Evolutionary conservation across 2,113 vertebrate species (phyloP).

Genomic region (Gobio gobio): DNA sequence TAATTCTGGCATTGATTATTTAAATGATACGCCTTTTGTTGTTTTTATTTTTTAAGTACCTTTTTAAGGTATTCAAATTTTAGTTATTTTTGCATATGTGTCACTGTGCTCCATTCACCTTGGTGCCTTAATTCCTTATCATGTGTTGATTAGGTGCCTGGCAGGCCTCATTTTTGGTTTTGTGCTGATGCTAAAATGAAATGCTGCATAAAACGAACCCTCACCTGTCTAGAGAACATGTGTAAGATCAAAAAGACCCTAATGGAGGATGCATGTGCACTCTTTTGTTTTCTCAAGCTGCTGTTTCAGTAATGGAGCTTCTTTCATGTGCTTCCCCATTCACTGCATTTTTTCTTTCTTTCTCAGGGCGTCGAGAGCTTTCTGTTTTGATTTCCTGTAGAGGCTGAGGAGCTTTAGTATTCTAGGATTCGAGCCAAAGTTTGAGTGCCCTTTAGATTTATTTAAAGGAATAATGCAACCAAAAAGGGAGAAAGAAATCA

Average conservation of each 20-base stretch:
- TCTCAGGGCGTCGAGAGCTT: neutral
- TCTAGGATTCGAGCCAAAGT: neutral
- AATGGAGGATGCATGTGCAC: slow-evolving; percentile 21
- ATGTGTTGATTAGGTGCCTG: neutral
- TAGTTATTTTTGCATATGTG: neutral
- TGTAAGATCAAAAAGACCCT: slow-evolving; percentile 38
- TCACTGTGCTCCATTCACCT: neutral
- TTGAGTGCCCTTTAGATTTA: slow-evolving; percentile 49
- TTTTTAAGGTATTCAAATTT: neutral
- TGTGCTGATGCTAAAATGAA: slow-evolving; percentile 5
- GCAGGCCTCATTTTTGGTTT: slow-evolving; percentile 2
- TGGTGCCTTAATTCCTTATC: slow-evolving; percentile 12
- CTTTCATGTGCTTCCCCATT: slow-evolving; percentile 39
- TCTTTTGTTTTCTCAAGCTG: slow-evolving; percentile 33
- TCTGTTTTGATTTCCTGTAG: slow-evolving; percentile 5
- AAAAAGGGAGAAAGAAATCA: neutral
- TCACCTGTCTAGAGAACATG: neutral
- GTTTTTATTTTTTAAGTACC: neutral
- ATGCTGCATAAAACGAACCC: neutral
- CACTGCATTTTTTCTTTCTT: neutral
- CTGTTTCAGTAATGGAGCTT: slow-evolving; percentile 12
- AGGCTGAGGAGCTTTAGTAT: neutral
- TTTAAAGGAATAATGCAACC: neutral
- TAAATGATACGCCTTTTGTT: neutral
- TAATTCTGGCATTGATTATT: neutral